Conservation (phyloP, 2,888 invertebrate species). For the Ectemnius cavifrons region DNA sequence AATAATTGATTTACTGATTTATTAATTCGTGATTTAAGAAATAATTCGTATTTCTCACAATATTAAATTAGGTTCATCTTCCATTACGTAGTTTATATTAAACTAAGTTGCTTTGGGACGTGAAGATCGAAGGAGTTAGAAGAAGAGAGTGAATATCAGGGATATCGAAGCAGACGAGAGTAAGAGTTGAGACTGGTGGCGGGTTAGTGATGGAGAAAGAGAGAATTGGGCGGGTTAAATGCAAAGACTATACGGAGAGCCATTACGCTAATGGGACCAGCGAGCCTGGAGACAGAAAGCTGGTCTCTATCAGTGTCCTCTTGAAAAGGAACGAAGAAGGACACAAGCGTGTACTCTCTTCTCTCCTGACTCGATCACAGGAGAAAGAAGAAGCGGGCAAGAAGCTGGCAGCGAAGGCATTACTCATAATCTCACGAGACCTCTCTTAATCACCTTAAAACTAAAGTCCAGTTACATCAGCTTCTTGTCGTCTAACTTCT, state of each 20-base stretch:
- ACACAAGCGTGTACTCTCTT: no score
- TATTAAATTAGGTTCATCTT: no score
- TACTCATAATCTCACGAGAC: slow-evolving; percentile 66
- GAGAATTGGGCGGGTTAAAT: slow-evolving; percentile 56
- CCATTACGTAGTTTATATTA: no score
- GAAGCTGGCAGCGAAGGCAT: slow-evolving; percentile 54
- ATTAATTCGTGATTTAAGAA: no score
- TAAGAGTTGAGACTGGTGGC: background rate
- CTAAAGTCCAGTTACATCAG: slow-evolving; percentile 42
- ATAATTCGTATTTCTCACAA: no score
- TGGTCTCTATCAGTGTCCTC: slow-evolving; percentile 67
- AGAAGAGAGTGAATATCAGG: no score
- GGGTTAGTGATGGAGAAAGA: slow-evolving; percentile 1
- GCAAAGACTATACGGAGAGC: slow-evolving; percentile 68
- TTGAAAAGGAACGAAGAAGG: slow-evolving; percentile 23
- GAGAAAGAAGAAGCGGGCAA: background rate
- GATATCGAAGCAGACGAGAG: no score
- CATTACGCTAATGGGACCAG: slow-evolving; percentile 74
- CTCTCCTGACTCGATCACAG: no score
- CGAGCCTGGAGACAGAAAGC: slow-evolving; percentile 47
- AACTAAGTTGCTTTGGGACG: no score
- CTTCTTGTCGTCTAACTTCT: no score
- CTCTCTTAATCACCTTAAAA: slow-evolving; percentile 45
- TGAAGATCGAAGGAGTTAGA: no score
- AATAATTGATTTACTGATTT: no score